A percentile compares a stretch with the other conserved stretches of the same genome.
These are phyloP conservation scores for Sicus ferrugineus DNA, from an alignment of 2,888 invertebrate genomes.

Conservation along the genomic window DNA sequence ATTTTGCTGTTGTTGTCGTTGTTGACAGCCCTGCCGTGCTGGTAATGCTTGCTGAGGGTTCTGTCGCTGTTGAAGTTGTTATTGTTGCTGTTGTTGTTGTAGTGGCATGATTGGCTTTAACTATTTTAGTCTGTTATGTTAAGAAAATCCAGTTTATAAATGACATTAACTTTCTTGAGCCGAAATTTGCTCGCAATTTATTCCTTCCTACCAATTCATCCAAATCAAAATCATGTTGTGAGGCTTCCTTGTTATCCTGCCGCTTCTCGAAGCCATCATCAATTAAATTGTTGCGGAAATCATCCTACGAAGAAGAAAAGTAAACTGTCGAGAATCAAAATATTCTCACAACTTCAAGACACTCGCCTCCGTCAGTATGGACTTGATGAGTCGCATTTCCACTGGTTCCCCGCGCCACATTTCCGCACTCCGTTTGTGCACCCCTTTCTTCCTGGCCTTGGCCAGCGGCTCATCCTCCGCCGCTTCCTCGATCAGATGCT, in stretches of 20 bases:
- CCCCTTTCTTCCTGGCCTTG: constrained; percentile 46
- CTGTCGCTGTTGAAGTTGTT: constrained; percentile 35
- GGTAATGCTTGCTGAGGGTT: constrained; percentile 17
- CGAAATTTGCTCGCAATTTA: background rate
- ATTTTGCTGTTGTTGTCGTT: constrained; percentile 23
- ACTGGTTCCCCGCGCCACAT: constrained; percentile 32
- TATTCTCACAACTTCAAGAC: no score
- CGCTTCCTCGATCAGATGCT: constrained; percentile 51
- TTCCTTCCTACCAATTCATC: constrained; percentile 45
- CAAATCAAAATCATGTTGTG: constrained; percentile 41
- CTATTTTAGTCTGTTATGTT: constrained; percentile 39
- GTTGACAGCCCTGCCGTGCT: background rate
- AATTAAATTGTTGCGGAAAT: constrained; percentile 53
- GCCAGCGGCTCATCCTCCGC: constrained; percentile 46
- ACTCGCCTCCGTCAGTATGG: constrained; percentile 52
- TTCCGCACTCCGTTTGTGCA: constrained; percentile 41
- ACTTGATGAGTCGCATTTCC: constrained; percentile 48
- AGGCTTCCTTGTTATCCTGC: constrained; percentile 29
- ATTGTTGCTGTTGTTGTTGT: constrained; percentile 3
- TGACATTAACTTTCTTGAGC: background rate
- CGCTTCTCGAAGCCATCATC: constrained; percentile 40
- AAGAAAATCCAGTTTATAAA: constrained; percentile 23
- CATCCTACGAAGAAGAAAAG: constrained; percentile 45
- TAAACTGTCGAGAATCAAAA: no score
- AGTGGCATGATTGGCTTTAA: constrained; percentile 35